Percentiles rank a stretch among this genome's conserved stretches.
These are phyloP conservation scores for Gryllus bimaculatus DNA, from an alignment of 1,140 invertebrate species.

Conservation along the genomic window DNA sequence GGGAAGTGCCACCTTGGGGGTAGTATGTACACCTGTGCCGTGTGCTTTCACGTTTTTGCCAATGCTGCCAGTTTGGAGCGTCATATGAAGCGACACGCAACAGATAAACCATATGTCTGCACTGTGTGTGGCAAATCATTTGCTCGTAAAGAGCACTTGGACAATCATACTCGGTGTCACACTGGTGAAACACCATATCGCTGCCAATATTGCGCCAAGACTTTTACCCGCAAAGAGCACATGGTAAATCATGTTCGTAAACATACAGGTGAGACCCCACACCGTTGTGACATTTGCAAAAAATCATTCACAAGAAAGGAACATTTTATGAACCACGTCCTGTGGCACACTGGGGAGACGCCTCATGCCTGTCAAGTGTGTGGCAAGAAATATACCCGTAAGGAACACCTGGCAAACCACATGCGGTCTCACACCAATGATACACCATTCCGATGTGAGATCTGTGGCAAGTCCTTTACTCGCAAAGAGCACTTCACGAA, in stretches of 20 bases:
- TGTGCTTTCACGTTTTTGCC: conserved; percentile 65
- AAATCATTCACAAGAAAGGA: conserved; percentile 25
- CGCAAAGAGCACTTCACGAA: conserved; percentile 65
- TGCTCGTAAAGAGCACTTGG: conserved; percentile 25
- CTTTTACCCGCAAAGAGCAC: conserved; percentile 66
- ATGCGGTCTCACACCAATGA: conserved; percentile 69
- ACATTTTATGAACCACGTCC: conserved; percentile 26
- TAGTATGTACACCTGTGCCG: conserved; percentile 60
- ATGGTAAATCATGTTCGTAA: conserved; percentile 33
- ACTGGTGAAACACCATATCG: conserved; percentile 37
- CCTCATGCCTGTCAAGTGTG: conserved; percentile 24
- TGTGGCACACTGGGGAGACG: conserved; percentile 27
- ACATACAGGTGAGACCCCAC: conserved; percentile 46
- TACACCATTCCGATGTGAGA: conserved; percentile 62
- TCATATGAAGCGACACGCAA: conserved; percentile 66
- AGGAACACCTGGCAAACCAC: conserved; percentile 71
- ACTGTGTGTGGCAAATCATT: conserved; percentile 40
- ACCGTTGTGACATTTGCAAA: conserved; percentile 25
- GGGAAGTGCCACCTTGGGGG: conserved; percentile 71
- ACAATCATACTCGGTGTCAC: conserved; percentile 26
- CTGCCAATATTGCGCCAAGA: conserved; percentile 67
- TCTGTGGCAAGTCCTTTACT: conserved; percentile 57
- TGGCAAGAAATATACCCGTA: conserved; percentile 24
- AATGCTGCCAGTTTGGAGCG: conserved; percentile 58
- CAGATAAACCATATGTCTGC: conserved; percentile 72